phyloP scores from a whole-genome alignment of 1,140 invertebrate species.

The Ganaspis sp. region DNA sequence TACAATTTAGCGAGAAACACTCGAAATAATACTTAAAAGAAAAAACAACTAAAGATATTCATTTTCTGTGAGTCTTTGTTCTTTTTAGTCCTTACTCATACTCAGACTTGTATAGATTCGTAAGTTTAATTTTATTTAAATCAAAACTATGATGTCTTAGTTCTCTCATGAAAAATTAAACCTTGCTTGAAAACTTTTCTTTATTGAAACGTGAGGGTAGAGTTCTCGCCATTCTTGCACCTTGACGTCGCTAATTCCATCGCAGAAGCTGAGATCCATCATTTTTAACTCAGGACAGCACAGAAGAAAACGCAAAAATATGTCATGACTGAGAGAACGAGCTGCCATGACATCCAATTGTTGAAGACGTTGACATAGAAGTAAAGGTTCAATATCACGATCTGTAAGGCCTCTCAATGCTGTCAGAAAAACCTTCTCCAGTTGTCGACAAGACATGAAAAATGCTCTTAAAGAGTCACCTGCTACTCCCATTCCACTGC shows the following conservation, averaged over 20 bases:
- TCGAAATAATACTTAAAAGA: not conserved
- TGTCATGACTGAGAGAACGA: slow-evolving; percentile 83
- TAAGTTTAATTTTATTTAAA: not conserved
- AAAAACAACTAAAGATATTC: not conserved
- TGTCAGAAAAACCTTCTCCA: slow-evolving; percentile 87
- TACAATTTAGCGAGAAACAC: slow-evolving; percentile 22
- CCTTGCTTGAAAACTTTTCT: slow-evolving; percentile 74
- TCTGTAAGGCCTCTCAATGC: slow-evolving; percentile 87
- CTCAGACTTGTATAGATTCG: not conserved
- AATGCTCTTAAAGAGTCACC: slow-evolving; percentile 75
- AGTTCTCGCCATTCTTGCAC: slow-evolving; percentile 79
- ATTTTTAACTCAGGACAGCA: slow-evolving; percentile 80
- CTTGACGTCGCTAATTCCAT: slow-evolving; percentile 84
- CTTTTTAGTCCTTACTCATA: not conserved
- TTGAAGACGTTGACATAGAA: slow-evolving; percentile 81
- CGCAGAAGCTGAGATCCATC: slow-evolving; percentile 92
- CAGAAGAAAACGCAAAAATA: slow-evolving; percentile 80
- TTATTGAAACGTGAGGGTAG: slow-evolving; percentile 81
- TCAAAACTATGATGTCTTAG: not conserved
- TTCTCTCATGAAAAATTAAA: slow-evolving; percentile 48
- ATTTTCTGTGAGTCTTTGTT: not conserved
- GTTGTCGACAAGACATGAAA: slow-evolving; percentile 78
- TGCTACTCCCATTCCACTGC: slow-evolving; percentile 74
- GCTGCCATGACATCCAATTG: slow-evolving; percentile 91
- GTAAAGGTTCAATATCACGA: slow-evolving; percentile 83